Conservation (phyloP, 2,797 vertebrate species). For the Pampus argenteus region DNA sequence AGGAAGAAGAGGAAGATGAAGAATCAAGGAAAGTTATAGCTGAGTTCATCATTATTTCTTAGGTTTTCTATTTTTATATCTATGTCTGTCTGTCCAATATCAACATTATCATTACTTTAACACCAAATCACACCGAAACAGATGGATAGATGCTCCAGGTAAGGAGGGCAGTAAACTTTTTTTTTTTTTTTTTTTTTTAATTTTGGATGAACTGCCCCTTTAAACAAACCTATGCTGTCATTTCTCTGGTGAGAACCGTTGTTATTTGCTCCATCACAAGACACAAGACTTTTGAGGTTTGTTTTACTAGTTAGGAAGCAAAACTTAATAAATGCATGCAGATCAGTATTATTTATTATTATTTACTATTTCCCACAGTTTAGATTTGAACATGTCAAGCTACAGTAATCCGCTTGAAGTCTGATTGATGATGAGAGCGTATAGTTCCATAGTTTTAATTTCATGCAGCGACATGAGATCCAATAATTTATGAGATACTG, state of each 20-base stretch:
- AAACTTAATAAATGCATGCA: no score
- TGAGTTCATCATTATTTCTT: not conserved
- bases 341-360: not conserved
- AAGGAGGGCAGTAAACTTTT: no score
- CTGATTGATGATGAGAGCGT: conserved; percentile 53
- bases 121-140: no score
- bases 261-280: not conserved
- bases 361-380: conserved; percentile 19
- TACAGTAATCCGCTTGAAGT: conserved; percentile 20
- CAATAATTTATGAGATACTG: conserved; percentile 42
- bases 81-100: not conserved
- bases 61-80: conserved; percentile 6
- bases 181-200: no score
- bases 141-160: no score
- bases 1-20: conserved; percentile 19
- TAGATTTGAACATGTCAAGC: conserved; percentile 2
- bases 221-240: not conserved
- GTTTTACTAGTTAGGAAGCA: not conserved
- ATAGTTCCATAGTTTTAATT: conserved; percentile 36
- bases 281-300: no score
- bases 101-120: no score
- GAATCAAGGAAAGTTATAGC: conserved; percentile 17
- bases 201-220: no score
- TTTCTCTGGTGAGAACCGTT: not conserved
- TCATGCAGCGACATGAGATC: conserved; percentile 42